phyloP scores from a whole-genome alignment of 2,888 invertebrate genomes.

The Andrena bicolor region DNA sequence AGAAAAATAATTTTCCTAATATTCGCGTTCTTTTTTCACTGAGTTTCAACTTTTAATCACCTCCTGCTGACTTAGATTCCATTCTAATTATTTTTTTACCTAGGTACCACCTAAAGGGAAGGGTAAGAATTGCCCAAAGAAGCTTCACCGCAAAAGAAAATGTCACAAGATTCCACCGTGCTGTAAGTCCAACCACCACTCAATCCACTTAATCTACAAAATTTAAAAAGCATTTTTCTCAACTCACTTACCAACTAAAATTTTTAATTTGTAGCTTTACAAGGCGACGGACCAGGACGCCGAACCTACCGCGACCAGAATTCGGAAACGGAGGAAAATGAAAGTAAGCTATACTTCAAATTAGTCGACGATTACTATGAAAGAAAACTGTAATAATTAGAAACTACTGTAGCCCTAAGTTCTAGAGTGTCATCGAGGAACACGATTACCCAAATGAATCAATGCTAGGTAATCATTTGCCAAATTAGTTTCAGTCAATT shows the following conservation, averaged over 20 bases:
- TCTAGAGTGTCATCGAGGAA: not conserved
- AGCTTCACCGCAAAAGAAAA: slow-evolving; percentile 83
- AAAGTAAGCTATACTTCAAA: slow-evolving; percentile 42
- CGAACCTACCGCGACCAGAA: slow-evolving; percentile 56
- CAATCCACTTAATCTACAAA: not conserved
- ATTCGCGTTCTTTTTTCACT: not conserved
- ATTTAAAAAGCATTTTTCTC: not conserved
- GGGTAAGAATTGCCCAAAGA: slow-evolving; percentile 88
- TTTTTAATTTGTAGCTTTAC: slow-evolving; percentile 58
- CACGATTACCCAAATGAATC: not conserved
- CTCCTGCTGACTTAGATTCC: not conserved
- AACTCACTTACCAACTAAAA: not conserved
- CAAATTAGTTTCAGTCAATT: slow-evolving; percentile 73
- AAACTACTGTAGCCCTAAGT: not conserved
- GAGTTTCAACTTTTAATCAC: no score
- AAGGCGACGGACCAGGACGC: slow-evolving; percentile 63
- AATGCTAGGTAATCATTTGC: not conserved
- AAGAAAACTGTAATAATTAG: not conserved
- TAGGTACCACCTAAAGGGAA: slow-evolving; percentile 79
- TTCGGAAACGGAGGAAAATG: slow-evolving; percentile 26
- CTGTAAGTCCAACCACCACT: slow-evolving; percentile 73
- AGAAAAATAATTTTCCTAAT: not conserved
- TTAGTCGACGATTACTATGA: no score
- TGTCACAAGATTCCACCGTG: slow-evolving; percentile 80
- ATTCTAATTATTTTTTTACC: not conserved